A percentile compares a stretch with the other conserved stretches of the same genome.
These are phyloP conservation scores for Drosophila yakuba DNA, from an alignment of 1,140 invertebrate species.

Conservation along the genomic window DNA sequence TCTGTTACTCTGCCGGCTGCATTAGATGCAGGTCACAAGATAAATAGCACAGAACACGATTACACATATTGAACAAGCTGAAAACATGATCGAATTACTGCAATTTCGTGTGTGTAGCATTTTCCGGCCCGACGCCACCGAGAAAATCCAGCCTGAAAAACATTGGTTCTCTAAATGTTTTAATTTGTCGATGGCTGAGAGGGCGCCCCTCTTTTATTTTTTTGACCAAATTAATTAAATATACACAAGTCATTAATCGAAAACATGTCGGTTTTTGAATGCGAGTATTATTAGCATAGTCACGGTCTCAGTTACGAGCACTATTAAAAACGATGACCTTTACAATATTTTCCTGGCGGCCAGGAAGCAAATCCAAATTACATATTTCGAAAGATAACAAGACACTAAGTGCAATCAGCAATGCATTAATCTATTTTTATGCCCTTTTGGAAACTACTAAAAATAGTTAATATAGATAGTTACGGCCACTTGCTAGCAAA, in stretches of 20 bases:
- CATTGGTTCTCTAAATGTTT: slow-evolving; percentile 41
- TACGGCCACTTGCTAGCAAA: no score
- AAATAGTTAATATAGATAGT: not conserved
- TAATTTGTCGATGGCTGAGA: slow-evolving; percentile 8
- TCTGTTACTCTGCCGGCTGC: slow-evolving; percentile 43
- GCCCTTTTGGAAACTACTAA: no score
- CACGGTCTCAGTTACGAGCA: slow-evolving; percentile 3
- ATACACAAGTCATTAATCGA: slow-evolving; percentile 36
- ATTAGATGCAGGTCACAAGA: slow-evolving; percentile 74
- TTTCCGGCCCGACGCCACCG: slow-evolving; percentile 8
- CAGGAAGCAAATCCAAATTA: not conserved
- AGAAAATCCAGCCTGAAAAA: slow-evolving; percentile 8
- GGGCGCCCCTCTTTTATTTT: no score
- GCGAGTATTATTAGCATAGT: slow-evolving; percentile 36
- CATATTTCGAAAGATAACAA: not conserved
- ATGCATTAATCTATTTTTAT: not conserved
- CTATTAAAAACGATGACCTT: slow-evolving; percentile 6
- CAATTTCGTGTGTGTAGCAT: slow-evolving; percentile 48
- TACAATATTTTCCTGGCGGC: not conserved
- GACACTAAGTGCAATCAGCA: not conserved
- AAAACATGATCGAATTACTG: slow-evolving; percentile 65
- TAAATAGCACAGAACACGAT: slow-evolving; percentile 60
- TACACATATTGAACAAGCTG: slow-evolving; percentile 62
- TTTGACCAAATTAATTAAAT: slow-evolving; percentile 36
- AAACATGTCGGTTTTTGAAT: slow-evolving; percentile 23